A percentile compares a stretch with the other conserved stretches of the same genome.
phyloP scores from a whole-genome alignment of 2,797 vertebrate species.

The Cynodonichthys magdalenae region DNA sequence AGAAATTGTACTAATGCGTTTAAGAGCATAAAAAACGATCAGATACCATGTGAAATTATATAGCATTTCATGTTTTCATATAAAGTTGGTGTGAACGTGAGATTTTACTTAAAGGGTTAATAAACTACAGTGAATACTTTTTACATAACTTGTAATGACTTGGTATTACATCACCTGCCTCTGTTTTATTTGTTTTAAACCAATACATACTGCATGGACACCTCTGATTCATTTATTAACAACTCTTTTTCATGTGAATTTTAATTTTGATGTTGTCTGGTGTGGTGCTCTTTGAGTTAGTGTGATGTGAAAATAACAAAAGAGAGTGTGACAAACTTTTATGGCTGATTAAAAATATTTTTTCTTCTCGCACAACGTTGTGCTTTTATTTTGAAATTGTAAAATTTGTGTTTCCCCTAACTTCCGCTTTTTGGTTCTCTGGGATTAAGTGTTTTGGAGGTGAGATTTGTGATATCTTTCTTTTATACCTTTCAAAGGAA shows the following conservation, averaged over 20 bases:
- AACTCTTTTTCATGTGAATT: too few species aligned
- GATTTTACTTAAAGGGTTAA: not conserved
- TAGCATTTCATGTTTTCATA: not conserved
- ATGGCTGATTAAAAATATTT: not conserved
- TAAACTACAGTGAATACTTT: too few species aligned
- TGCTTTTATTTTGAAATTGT: slow-evolving; percentile 6
- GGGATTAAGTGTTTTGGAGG: not conserved
- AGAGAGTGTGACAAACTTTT: not conserved
- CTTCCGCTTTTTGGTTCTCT: not conserved
- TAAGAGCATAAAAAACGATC: too few species aligned
- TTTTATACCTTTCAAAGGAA: not conserved
- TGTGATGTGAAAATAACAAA: not conserved
- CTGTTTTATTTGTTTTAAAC: not conserved
- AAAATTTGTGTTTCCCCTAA: not conserved
- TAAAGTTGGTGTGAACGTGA: not conserved
- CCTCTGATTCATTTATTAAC: not conserved
- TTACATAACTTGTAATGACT: too few species aligned
- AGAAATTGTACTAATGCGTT: too few species aligned
- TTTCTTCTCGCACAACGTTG: fast-evolving
- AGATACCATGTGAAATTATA: too few species aligned
- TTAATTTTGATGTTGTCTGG: not conserved
- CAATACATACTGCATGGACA: too few species aligned
- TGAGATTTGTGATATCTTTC: not conserved
- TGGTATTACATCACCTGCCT: too few species aligned
- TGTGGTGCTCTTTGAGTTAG: not conserved